Conservation (phyloP, 1,140 invertebrate species). For the Caenorhabditis inopinata region DNA sequence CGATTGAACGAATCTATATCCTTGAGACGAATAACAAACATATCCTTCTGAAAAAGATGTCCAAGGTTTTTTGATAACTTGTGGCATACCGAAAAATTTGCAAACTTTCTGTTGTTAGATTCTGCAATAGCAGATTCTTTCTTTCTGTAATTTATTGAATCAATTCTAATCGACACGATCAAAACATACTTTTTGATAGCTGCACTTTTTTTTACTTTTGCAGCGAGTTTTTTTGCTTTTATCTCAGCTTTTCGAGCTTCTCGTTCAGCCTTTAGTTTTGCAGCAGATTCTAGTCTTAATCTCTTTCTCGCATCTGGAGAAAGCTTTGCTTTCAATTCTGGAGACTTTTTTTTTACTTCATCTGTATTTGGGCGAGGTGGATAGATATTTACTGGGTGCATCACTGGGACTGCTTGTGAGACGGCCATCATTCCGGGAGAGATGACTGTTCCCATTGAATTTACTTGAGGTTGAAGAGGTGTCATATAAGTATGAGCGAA, state of each 20-base stretch:
- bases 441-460: too few relatives aligned
- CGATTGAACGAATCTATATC: conserved; percentile 6
- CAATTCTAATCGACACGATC: not conserved
- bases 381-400: not conserved
- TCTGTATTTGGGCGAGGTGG: not conserved
- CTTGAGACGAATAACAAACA: conserved; percentile 2
- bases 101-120: not conserved
- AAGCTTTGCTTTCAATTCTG: not conserved
- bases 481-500: too few relatives aligned
- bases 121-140: not conserved
- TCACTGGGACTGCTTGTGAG: too few relatives aligned
- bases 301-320: not conserved
- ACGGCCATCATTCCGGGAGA: too few relatives aligned
- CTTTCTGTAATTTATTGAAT: not conserved
- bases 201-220: not conserved
- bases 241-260: not conserved
- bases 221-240: not conserved
- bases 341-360: not conserved
- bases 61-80: not conserved
- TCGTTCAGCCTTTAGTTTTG: conserved; percentile 1
- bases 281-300: not conserved
- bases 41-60: not conserved
- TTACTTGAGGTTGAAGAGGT: too few relatives aligned
- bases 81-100: not conserved
- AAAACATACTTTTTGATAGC: not conserved